These are phyloP conservation scores for Chiroxiphia lanceolata DNA, from an alignment of 2,797 vertebrate species.

Conservation along the genomic window DNA sequence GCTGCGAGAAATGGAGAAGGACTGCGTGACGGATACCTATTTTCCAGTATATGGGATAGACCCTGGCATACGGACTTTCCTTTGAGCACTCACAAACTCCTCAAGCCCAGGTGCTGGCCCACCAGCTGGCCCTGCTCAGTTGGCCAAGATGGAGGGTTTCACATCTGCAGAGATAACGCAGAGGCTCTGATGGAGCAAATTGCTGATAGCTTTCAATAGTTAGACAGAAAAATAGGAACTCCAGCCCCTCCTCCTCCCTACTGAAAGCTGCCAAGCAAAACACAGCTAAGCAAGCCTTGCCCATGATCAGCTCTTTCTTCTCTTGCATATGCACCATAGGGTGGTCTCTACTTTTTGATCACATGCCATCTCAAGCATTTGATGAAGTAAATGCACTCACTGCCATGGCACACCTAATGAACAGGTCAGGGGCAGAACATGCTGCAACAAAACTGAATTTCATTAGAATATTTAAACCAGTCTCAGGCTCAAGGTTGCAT, in stretches of 20 bases:
- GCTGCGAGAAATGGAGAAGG: neutral
- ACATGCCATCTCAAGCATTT: neutral
- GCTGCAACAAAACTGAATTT: neutral
- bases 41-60: neutral
- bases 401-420: neutral
- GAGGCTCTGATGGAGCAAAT: neutral
- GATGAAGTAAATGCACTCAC: neutral
- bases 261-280: neutral
- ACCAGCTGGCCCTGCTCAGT: neutral
- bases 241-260: neutral
- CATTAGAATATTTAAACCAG: neutral
- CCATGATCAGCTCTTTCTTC: neutral
- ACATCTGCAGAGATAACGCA: neutral
- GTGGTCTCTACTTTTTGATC: neutral
- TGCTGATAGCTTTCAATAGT: neutral
- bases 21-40: accelerated
- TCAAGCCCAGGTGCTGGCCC: neutral
- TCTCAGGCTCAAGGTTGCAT: neutral
- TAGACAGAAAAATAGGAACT: neutral
- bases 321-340: neutral
- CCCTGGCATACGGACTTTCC: neutral
- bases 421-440: neutral
- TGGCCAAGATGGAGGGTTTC: neutral
- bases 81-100: neutral
- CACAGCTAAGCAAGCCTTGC: neutral